These are phyloP conservation scores for Diplodus puntazzo DNA, from an alignment of 2,797 vertebrate genomes.

Conservation along the genomic window DNA sequence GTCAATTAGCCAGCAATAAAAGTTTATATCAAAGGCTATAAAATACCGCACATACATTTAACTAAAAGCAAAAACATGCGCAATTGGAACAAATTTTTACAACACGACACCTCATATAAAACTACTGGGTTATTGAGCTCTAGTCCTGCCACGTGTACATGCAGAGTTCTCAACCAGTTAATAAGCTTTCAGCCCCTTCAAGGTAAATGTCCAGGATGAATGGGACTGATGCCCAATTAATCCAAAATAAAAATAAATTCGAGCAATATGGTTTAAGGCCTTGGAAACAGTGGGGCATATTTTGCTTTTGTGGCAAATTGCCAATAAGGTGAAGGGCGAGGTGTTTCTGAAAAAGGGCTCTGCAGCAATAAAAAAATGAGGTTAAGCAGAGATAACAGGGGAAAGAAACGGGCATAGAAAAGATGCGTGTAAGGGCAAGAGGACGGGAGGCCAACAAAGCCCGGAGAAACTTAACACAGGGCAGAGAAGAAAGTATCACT, in stretches of 20 bases:
- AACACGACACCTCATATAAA: conserved; percentile 1
- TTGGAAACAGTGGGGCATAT: conserved; percentile 26
- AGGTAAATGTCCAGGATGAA: conserved; percentile 25
- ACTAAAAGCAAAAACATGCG: conserved; percentile 1
- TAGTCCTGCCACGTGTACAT: not conserved
- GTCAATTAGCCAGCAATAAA: not conserved
- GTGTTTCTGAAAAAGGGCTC: conserved; percentile 52
- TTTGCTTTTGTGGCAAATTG: conserved; percentile 28
- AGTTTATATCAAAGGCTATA: not conserved
- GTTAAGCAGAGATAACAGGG: conserved; percentile 59
- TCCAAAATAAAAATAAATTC: conserved; percentile 26
- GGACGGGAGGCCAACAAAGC: conserved; percentile 43
- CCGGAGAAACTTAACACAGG: conserved; percentile 31
- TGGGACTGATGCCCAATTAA: not conserved
- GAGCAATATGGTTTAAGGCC: conserved; percentile 46
- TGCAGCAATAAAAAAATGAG: conserved; percentile 51
- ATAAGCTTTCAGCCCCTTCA: conserved; percentile 3
- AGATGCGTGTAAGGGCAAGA: conserved; percentile 52
- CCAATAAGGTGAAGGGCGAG: conserved; percentile 43
- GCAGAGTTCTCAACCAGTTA: not conserved
- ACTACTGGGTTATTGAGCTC: not conserved
- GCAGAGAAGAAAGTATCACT: conserved; percentile 32
- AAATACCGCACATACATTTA: not conserved
- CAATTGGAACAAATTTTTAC: not conserved
- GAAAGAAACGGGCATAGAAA: conserved; percentile 48